Conservation (phyloP, 2,113 vertebrate genomes). For the Lynx canadensis region DNA sequence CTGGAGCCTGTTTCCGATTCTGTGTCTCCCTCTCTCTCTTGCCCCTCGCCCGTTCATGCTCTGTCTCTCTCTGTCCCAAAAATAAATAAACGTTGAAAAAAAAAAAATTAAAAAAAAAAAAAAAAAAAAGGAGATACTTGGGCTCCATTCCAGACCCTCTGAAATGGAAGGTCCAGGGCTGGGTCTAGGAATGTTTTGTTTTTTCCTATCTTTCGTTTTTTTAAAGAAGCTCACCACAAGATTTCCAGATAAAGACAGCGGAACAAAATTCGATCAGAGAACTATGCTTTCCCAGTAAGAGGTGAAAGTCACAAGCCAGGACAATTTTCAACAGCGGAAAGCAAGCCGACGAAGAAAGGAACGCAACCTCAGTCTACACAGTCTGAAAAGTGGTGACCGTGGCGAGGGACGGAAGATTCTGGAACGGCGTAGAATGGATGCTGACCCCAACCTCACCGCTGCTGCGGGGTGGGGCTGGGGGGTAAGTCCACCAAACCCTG, state of each 20-base stretch:
- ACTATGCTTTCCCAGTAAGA: not conserved
- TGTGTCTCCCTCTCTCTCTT: too few relatives aligned
- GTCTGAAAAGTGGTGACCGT: not conserved
- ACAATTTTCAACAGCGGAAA: not conserved
- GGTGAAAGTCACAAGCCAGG: not conserved
- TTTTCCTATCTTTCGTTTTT: not conserved
- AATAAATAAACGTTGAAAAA: too few relatives aligned
- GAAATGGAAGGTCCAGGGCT: not conserved
- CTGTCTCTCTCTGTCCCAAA: too few relatives aligned
- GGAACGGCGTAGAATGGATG: not conserved
- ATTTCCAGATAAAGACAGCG: not conserved
- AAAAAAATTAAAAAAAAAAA: too few relatives aligned
- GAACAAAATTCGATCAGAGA: not conserved
- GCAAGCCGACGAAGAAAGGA: not conserved
- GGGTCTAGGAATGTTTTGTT: not conserved
- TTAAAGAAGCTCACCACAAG: not conserved
- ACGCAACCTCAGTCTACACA: accelerated
- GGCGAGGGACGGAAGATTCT: not conserved
- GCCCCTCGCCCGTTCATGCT: too few relatives aligned
- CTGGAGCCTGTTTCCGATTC: too few relatives aligned
- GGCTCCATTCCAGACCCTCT: not conserved
- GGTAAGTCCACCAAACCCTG: not conserved
- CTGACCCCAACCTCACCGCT: not conserved
- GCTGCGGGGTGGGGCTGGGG: not conserved
- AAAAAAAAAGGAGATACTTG: not conserved